A percentile compares a stretch with the other conserved stretches of the same genome.
These are phyloP conservation scores for Nasua narica DNA, from an alignment of 2,797 vertebrate species.

Conservation along the genomic window DNA sequence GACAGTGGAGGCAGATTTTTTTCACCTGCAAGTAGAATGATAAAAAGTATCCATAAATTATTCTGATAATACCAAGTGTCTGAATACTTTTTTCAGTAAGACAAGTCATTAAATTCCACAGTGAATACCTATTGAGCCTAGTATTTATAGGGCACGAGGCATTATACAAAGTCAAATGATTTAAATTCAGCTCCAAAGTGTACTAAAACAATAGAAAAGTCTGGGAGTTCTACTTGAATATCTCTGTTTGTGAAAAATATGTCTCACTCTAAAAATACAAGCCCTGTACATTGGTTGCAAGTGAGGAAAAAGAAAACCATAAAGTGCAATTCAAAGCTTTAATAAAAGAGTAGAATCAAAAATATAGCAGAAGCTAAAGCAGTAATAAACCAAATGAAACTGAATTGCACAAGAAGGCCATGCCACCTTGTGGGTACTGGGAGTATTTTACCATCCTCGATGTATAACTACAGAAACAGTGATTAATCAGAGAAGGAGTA, in stretches of 20 bases:
- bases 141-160: not conserved
- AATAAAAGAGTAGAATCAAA: constrained; percentile 39
- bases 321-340: constrained; percentile 54
- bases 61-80: not conserved
- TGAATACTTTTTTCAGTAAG: not conserved
- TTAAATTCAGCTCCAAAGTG: not conserved
- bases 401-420: constrained; percentile 61
- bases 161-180: not conserved
- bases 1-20: not conserved
- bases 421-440: constrained; percentile 40
- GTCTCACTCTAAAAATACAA: not conserved
- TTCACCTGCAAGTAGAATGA: not conserved
- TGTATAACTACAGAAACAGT: not conserved
- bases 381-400: constrained; percentile 36
- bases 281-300: not conserved
- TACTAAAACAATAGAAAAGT: not conserved
- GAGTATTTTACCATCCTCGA: constrained; percentile 40
- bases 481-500: not conserved
- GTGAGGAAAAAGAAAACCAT: constrained; percentile 4
- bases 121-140: not conserved
- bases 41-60: not conserved
- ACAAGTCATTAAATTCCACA: not conserved
- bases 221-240: not conserved
- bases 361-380: constrained; percentile 32
- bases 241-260: not conserved